These are phyloP conservation scores for Caerostris extrusa DNA, from an alignment of 1,140 invertebrate genomes.

Conservation along the genomic window DNA sequence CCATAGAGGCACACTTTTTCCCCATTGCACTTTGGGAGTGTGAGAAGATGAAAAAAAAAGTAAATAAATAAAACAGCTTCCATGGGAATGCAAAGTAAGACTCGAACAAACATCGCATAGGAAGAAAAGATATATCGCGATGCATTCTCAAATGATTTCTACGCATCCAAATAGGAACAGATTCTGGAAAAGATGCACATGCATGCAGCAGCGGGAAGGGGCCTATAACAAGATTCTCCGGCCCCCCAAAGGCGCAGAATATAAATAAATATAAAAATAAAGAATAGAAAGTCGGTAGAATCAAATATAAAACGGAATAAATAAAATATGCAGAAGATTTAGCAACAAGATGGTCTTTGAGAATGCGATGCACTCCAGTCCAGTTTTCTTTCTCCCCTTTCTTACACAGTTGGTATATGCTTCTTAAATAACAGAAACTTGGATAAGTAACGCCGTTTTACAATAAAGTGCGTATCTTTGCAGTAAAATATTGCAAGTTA, in stretches of 20 bases:
- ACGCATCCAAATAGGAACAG: slow-evolving; percentile 4
- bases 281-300: background rate
- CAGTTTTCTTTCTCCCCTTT: background rate
- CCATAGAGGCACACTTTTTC: background rate
- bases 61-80: background rate
- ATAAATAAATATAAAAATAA: background rate
- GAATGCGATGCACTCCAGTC: background rate
- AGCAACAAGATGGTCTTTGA: background rate
- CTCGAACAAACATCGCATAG: background rate
- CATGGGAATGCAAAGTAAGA: background rate
- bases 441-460: too few species aligned
- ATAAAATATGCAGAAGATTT: slow-evolving; percentile 26
- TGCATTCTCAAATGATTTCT: background rate
- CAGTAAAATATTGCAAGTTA: background rate
- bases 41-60: too few species aligned
- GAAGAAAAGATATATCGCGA: background rate
- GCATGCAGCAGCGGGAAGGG: background rate
- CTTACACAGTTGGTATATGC: background rate
- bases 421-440: background rate
- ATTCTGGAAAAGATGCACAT: background rate
- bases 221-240: background rate
- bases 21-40: too few species aligned
- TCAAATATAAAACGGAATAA: slow-evolving; percentile 12
- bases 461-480: background rate
- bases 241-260: background rate